Evolutionary conservation across 1,140 invertebrate species (phyloP), one percentile per base, ranked within the genome.

Genomic region (Chironomus tepperi): DNA sequence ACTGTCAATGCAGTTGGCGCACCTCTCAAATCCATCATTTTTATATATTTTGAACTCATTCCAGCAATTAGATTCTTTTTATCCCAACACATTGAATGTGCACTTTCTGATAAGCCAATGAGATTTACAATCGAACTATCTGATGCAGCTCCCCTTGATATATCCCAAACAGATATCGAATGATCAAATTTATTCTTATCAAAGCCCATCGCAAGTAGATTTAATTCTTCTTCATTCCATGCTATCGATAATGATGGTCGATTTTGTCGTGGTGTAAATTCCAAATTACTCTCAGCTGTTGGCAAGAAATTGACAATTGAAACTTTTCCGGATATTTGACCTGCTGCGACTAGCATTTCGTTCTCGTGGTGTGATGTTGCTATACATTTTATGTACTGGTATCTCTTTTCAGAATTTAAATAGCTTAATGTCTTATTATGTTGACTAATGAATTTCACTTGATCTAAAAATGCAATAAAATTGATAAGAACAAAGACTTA

Each of bases 11-110:
- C 87, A 73, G 89, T 86, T 81, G 91, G 90, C 75, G 87, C 84
- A 96, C 95, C 94, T 89, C 95, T 86, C 0, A 97, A 85, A 83
- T 98, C 96, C 81, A 93, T 92, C n/a, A 98, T 86, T 83, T 93
- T 93, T 7, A 98, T 88, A 77, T 91, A 88, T 78, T 96, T 97
- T 76, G 91, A 89, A 83, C 94, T 97, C 84, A 96, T 92, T 9
- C 94, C 95, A 21, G 92, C 88, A 8, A 95, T 88, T 6, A 98
- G 84, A 75, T 91, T 87, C 75, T 87, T 87, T 67, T 88, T 86
- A 76, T 95, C 91, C 95, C 96, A 98, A 74, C 90, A 87, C 24
- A 97, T 83, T 18, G 93, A 95, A 81, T 95, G 90, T 16, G 90
- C 88, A 0, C 89, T 89, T 83, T 98, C 96, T 1, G 90, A 91